Base-by-base conservation (phyloP, 1,140 invertebrate genomes). In the Neodiprion lecontei region DNA sequence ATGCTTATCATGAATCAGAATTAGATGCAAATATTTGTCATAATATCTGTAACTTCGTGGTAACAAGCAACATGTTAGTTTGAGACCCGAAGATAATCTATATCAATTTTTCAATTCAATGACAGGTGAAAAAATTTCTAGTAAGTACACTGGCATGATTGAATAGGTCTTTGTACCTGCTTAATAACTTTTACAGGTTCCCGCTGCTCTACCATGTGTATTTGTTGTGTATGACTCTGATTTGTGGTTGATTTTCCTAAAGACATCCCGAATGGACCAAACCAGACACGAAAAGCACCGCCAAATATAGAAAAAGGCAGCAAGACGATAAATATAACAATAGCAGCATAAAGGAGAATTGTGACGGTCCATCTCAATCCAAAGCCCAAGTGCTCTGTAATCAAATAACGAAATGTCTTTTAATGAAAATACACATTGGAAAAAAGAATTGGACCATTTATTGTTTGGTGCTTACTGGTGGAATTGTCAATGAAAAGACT, bases 221-320 rank as follows among this genome's bases (percentile, higher is more conserved):
- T 40, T 40, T 40, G 28, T 40, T 40, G 28, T 3, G 28, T 61
- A 7, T 61, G 53, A 61, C 53, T 61, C 53, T 61, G 53, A 17
- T 61, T 40, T 40, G 28, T 40, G 1, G 1, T 40, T 3, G 28
- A 61, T 14, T 17, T 61, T 61, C 53, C 53, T 12, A 61, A 14
- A 61, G 53, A 61, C 53, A 61, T 61, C 53, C 53, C 53, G 53
- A 61, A 61, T 12, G 53, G 53, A 17, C 53, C 53, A 61, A 61
- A 61, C 53, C 53, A 17, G n/a, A 17, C 53, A 61, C n/a, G n/a
- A 61, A 17, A 61, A 61, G 7, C n/a, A 61, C 53, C 53, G 9
- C 28, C 28, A 5, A 40, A 40, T 40, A 40, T 5, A 40, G 28
- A 40, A 40, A 40, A 40, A 40, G 5, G 5, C 53, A 61, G 53